phyloP scores from a whole-genome alignment of 2,888 invertebrate species.

The Marronus borbonicus region DNA sequence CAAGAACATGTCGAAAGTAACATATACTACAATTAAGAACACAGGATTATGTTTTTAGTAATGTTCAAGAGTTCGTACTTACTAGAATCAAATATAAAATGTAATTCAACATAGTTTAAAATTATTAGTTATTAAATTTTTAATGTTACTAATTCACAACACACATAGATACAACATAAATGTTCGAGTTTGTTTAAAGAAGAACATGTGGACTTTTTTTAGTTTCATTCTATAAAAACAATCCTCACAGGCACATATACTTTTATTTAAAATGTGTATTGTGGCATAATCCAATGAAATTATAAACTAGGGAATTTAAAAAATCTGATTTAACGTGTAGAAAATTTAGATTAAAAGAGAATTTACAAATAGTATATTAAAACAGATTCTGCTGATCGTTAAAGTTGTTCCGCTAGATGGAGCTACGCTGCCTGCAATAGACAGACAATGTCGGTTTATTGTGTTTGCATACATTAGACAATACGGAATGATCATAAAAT shows the following conservation, averaged over 20 bases:
- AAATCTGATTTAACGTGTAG: background rate
- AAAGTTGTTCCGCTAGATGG: background rate
- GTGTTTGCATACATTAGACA: slow-evolving; percentile 24
- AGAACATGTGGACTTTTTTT: too few relatives aligned
- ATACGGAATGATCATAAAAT: slow-evolving; percentile 36
- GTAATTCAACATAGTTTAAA: slow-evolving; percentile 43
- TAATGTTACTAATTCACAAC: background rate
- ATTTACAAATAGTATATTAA: background rate
- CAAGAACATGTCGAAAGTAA: slow-evolving; percentile 23
- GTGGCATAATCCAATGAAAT: too few relatives aligned
- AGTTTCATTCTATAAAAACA: too few relatives aligned
- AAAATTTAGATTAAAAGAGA: background rate
- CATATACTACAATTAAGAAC: slow-evolving; percentile 39
- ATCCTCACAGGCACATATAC: too few relatives aligned
- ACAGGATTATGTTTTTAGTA: background rate
- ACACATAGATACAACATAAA: background rate
- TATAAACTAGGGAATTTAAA: too few relatives aligned
- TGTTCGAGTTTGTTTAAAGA: too few relatives aligned
- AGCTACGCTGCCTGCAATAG: slow-evolving; percentile 7
- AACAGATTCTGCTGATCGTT: slow-evolving; percentile 15
- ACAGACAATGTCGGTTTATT: slow-evolving; percentile 27
- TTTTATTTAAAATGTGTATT: too few relatives aligned
- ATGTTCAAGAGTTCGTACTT: slow-evolving; percentile 2
- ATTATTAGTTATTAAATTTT: slow-evolving; percentile 13
- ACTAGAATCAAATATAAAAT: slow-evolving; percentile 35